phyloP scores from a whole-genome alignment of 2,797 vertebrate species.

The Melopsittacus undulatus region DNA sequence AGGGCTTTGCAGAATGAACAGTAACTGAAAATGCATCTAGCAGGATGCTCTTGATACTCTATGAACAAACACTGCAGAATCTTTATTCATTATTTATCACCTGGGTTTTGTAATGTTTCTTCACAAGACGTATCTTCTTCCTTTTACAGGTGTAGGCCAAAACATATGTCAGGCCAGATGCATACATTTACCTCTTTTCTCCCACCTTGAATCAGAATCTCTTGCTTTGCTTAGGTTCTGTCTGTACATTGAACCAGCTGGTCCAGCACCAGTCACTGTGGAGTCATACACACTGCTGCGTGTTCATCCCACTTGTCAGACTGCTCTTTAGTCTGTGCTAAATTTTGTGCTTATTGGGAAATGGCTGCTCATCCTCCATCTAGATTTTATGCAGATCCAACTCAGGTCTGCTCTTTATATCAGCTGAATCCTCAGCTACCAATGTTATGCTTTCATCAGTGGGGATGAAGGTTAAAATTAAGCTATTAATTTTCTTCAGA shows the following conservation, averaged over 20 bases:
- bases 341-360: background rate
- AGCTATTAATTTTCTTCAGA: background rate
- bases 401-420: background rate
- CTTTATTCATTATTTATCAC: constrained; percentile 50
- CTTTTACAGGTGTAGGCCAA: background rate
- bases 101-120: constrained; percentile 25
- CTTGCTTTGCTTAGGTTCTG: background rate
- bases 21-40: constrained; percentile 37
- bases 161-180: background rate
- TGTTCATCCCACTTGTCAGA: background rate
- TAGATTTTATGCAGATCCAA: background rate
- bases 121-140: background rate
- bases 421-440: background rate
- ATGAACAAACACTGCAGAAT: constrained; percentile 37
- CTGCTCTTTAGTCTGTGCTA: background rate
- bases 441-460: background rate
- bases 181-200: background rate
- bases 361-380: background rate
- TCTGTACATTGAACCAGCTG: background rate
- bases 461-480: background rate
- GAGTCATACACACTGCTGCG: rapidly evolving
- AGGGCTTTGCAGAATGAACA: constrained; percentile 9
- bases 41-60: constrained; percentile 23
- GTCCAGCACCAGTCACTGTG: rapidly evolving
- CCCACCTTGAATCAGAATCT: background rate